Evolutionary conservation across 2,888 invertebrate genomes (phyloP).

Genomic region (Halictus ligatus): DNA sequence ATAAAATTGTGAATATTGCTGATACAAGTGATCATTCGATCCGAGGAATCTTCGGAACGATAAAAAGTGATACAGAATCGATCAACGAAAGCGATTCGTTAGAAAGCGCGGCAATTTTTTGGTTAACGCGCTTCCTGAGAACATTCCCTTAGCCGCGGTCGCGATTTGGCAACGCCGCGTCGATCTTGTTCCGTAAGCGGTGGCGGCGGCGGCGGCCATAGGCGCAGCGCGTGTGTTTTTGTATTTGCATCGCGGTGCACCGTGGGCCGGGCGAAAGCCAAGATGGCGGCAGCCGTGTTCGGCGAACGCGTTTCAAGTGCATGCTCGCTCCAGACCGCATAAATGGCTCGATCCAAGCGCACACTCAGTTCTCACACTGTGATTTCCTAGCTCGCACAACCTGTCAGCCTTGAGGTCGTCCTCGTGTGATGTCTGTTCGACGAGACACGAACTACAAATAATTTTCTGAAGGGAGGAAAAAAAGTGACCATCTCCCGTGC

Average conservation of each 20-base stretch:
- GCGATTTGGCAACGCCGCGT: slow-evolving; percentile 71
- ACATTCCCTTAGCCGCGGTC: slow-evolving; percentile 38
- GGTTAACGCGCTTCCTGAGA: slow-evolving; percentile 49
- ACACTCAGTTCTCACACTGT: slow-evolving; percentile 68
- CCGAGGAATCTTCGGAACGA: not conserved
- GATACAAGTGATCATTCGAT: not conserved
- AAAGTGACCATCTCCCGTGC: slow-evolving; percentile 51
- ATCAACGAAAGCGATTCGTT: slow-evolving; percentile 27
- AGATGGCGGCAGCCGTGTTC: slow-evolving; percentile 80
- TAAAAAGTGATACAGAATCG: not conserved
- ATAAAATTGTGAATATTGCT: not conserved
- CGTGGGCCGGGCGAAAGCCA: slow-evolving; percentile 77
- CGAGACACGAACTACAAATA: slow-evolving; percentile 47
- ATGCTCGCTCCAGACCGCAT: slow-evolving; percentile 59
- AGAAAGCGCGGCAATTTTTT: slow-evolving; percentile 54
- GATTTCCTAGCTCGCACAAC: slow-evolving; percentile 45
- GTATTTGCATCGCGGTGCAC: slow-evolving; percentile 76
- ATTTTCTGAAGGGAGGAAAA: slow-evolving; percentile 32
- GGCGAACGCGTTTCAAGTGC: slow-evolving; percentile 74
- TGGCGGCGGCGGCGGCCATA: slow-evolving; percentile 54
- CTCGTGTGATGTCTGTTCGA: slow-evolving; percentile 53
- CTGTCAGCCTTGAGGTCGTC: not conserved
- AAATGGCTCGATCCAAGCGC: slow-evolving; percentile 78
- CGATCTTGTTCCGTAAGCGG: slow-evolving; percentile 49
- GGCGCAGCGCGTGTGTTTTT: slow-evolving; percentile 79